These are phyloP conservation scores for Tinamus major DNA, from an alignment of 2,797 vertebrate genomes.

Conservation along the genomic window DNA sequence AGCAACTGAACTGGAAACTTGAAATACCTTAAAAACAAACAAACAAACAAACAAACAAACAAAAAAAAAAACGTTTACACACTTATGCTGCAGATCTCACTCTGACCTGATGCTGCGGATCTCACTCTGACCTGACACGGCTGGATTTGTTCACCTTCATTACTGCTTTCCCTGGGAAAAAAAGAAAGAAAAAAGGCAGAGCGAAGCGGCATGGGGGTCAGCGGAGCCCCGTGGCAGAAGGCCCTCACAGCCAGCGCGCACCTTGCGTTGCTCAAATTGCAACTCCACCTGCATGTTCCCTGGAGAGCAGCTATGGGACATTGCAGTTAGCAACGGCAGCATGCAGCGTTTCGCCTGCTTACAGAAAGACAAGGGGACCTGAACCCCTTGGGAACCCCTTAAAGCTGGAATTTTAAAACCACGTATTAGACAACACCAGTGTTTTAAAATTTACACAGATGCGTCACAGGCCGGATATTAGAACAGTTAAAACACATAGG, in stretches of 20 bases:
- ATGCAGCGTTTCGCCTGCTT: conserved; percentile 32
- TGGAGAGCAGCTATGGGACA: conserved; percentile 70
- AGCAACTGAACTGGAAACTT: conserved; percentile 52
- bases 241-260: conserved; percentile 17
- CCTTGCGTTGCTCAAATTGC: conserved; percentile 61
- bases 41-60: conserved; percentile 21
- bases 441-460: neutral
- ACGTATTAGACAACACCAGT: neutral
- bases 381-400: neutral
- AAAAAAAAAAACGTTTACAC: conserved; percentile 38
- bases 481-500: neutral
- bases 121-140: neutral
- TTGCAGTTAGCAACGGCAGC: conserved; percentile 44
- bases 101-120: neutral
- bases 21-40: neutral
- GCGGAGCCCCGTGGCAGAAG: conserved; percentile 68
- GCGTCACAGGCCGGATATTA: neutral
- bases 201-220: conserved; percentile 56
- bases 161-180: neutral
- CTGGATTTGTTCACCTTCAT: neutral
- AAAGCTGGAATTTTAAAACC: conserved; percentile 57
- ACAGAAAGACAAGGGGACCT: conserved; percentile 39
- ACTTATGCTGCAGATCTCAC: conserved; percentile 46
- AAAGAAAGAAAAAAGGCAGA: conserved; percentile 14
- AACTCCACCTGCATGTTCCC: conserved; percentile 71